Conservation (phyloP, 1,140 invertebrate species). For the Tribolium castaneum region DNA sequence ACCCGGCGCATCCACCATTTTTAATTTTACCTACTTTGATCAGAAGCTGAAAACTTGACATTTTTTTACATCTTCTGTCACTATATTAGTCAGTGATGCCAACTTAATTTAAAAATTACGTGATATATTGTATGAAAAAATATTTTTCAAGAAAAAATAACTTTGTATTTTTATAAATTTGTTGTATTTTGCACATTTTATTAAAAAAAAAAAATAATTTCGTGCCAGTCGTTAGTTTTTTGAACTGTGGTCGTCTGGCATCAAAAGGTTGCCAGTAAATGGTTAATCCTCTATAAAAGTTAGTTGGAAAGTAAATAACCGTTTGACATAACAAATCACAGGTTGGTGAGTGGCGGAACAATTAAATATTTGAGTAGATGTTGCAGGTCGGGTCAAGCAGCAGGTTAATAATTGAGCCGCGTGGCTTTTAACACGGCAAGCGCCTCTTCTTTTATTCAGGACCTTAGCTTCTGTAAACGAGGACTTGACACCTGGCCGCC, state of each 20-base stretch:
- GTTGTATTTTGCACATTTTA: no score
- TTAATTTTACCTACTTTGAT: no score
- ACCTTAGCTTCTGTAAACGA: conserved; percentile 62
- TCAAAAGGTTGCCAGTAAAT: conserved; percentile 24
- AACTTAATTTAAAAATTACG: no score
- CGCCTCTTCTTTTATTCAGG: conserved; percentile 64
- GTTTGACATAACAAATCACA: conserved; percentile 64
- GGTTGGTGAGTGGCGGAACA: conserved; percentile 61
- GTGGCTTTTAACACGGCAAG: conserved; percentile 64
- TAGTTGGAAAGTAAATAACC: conserved; percentile 57
- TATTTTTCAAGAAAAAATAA: no score
- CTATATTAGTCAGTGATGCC: no score
- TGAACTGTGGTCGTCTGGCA: background rate
- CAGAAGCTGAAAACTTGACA: no score
- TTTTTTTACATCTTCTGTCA: no score
- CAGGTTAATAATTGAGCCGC: conserved; percentile 63
- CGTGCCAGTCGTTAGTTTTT: background rate
- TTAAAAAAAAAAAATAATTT: background rate
- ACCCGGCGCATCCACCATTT: no score
- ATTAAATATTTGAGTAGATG: conserved; percentile 64
- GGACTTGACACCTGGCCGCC: conserved; percentile 63
- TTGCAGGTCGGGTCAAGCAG: conserved; percentile 62
- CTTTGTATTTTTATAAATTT: no score
- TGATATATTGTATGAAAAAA: no score
- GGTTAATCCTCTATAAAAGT: conserved; percentile 44